Conservation (phyloP, 92 coral and sea anemone species). For the Porites rus region DNA sequence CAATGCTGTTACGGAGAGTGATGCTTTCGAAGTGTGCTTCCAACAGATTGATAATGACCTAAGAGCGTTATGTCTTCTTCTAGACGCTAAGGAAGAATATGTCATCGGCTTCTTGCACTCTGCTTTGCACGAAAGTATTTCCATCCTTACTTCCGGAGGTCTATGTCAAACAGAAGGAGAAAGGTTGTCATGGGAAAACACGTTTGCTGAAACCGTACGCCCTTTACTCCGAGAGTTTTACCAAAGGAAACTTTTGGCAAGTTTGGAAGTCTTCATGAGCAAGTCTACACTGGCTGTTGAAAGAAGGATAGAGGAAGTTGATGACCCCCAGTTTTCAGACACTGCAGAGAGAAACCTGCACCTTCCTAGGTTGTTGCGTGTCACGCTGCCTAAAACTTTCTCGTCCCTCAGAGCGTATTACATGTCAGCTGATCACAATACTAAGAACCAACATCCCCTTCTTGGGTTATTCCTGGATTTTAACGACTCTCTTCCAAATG, state of each 20-base stretch:
- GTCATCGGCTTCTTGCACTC: conserved; percentile 74
- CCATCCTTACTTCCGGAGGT: conserved; percentile 50
- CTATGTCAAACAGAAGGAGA: not conserved
- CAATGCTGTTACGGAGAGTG: not conserved
- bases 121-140: conserved; percentile 61
- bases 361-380: conserved; percentile 79
- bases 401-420: conserved; percentile 69
- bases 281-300: conserved; percentile 20
- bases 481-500: conserved; percentile 58
- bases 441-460: conserved; percentile 69
- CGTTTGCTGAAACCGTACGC: conserved; percentile 29
- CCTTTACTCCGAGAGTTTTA: conserved; percentile 28
- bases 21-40: conserved; percentile 57
- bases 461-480: conserved; percentile 88
- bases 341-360: conserved; percentile 51
- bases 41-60: conserved; percentile 73
- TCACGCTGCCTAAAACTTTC: conserved; percentile 73
- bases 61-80: conserved; percentile 53
- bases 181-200: conserved; percentile 61
- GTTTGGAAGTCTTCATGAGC: conserved; percentile 8
- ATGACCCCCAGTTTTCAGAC: conserved; percentile 46
- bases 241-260: not conserved
- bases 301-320: conserved; percentile 76
- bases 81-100: conserved; percentile 74
- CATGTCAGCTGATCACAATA: conserved; percentile 50